These are phyloP conservation scores for Loxodonta africana DNA, from an alignment of 2,113 vertebrate genomes.

Conservation along the genomic window DNA sequence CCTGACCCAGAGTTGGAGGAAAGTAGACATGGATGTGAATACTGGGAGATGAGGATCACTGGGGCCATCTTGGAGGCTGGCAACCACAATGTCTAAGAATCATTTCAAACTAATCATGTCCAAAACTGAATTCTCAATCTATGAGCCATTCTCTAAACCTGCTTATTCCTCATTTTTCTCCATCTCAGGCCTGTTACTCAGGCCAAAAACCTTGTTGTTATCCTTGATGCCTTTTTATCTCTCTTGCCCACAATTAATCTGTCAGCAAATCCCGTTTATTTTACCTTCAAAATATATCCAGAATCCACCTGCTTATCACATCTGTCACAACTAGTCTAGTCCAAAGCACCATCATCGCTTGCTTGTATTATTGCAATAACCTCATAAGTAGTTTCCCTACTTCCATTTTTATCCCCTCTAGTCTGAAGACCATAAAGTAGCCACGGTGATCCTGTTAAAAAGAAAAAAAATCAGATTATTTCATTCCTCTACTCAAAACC, in stretches of 20 bases:
- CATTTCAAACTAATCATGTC: not conserved
- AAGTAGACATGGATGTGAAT: no score
- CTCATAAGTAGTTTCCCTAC: not conserved
- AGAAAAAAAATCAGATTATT: not conserved
- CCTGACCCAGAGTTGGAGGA: no score
- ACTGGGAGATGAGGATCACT: no score
- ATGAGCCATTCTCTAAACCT: not conserved
- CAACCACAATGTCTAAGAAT: not conserved
- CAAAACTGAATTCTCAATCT: not conserved
- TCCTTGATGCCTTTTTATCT: not conserved
- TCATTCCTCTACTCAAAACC: no score
- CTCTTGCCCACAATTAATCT: not conserved
- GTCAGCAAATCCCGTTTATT: no score
- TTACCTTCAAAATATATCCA: not conserved
- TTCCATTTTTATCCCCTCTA: not conserved
- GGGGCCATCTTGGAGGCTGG: not conserved
- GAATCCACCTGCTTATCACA: not conserved
- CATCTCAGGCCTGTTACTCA: not conserved
- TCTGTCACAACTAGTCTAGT: not conserved
- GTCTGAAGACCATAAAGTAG: not conserved
- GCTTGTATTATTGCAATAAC: not conserved
- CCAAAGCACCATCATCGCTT: not conserved
- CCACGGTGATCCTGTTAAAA: not conserved
- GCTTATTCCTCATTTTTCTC: not conserved
- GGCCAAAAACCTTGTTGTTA: not conserved